Percentiles rank a stretch among this genome's conserved stretches.
These are phyloP conservation scores for Albula glossodonta DNA, from an alignment of 2,113 vertebrate genomes.

Conservation along the genomic window DNA sequence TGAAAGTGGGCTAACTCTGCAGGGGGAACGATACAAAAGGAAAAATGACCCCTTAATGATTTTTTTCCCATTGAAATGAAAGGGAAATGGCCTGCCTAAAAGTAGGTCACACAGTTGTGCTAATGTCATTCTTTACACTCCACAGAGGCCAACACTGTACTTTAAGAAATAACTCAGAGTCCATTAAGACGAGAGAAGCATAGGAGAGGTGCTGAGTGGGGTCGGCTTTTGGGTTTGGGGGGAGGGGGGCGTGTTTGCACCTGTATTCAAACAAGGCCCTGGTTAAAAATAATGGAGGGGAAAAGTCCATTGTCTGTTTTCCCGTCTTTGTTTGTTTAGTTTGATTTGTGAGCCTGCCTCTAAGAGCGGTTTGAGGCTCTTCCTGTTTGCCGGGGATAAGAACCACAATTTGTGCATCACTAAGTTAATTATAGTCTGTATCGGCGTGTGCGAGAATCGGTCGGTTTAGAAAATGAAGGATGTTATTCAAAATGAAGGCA, in stretches of 20 bases:
- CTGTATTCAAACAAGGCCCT: background rate
- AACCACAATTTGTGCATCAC: conserved; percentile 31
- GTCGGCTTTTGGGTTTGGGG: background rate
- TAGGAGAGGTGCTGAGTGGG: background rate
- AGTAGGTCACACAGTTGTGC: conserved; percentile 19
- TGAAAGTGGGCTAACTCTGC: conserved; percentile 5
- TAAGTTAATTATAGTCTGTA: conserved; percentile 35
- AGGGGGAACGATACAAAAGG: background rate
- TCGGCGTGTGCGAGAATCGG: conserved; percentile 19
- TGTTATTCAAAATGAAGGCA: conserved; percentile 26
- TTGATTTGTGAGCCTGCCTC: conserved; percentile 28
- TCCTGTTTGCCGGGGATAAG: conserved; percentile 29
- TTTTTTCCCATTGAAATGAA: background rate
- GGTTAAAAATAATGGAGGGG: background rate
- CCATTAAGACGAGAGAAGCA: background rate
- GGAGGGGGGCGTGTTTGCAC: background rate
- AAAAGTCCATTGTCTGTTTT: conserved; percentile 22
- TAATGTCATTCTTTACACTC: conserved; percentile 16
- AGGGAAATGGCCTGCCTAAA: conserved; percentile 8
- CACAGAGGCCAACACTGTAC: conserved; percentile 1
- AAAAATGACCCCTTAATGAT: conserved; percentile 5
- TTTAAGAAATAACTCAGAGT: conserved; percentile 18
- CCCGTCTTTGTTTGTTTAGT: conserved; percentile 19
- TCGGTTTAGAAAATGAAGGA: conserved; percentile 24
- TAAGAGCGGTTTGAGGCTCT: conserved; percentile 7